These are phyloP conservation scores for Artibeus lituratus DNA, from an alignment of 2,797 vertebrate genomes.

Conservation along the genomic window DNA sequence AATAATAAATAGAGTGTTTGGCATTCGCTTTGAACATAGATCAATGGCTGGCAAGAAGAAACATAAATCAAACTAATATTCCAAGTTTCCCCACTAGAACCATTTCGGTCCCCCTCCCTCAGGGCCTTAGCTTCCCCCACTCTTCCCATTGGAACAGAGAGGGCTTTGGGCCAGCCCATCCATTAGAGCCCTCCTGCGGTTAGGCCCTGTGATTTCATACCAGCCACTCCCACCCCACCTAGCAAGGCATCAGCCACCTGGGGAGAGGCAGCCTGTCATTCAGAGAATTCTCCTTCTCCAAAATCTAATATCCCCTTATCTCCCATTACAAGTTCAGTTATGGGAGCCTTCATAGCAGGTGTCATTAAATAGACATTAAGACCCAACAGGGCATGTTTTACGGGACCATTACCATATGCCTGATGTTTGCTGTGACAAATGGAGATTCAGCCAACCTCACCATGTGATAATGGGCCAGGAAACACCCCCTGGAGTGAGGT, in stretches of 20 bases:
- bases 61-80: not conserved
- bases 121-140: not conserved
- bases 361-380: slow-evolving; percentile 79
- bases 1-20: not conserved
- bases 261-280: slow-evolving; percentile 57
- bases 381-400: slow-evolving; percentile 78
- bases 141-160: not conserved
- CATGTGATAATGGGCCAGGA: slow-evolving; percentile 63
- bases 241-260: not conserved
- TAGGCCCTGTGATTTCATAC: not conserved
- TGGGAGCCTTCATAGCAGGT: slow-evolving; percentile 73
- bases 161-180: not conserved
- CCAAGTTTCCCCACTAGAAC: not conserved
- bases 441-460: slow-evolving; percentile 69
- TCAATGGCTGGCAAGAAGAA: not conserved
- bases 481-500: slow-evolving; percentile 73
- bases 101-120: not conserved
- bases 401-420: slow-evolving; percentile 75
- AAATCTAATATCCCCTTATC: slow-evolving; percentile 67
- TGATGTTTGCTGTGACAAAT: slow-evolving; percentile 74
- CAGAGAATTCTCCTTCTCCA: slow-evolving; percentile 56
- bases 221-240: not conserved
- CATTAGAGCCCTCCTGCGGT: not conserved
- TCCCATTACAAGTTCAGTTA: slow-evolving; percentile 71
- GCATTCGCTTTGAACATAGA: not conserved